Conservation (phyloP, 1,140 invertebrate genomes). For the Pseudomyrmex concolor region DNA sequence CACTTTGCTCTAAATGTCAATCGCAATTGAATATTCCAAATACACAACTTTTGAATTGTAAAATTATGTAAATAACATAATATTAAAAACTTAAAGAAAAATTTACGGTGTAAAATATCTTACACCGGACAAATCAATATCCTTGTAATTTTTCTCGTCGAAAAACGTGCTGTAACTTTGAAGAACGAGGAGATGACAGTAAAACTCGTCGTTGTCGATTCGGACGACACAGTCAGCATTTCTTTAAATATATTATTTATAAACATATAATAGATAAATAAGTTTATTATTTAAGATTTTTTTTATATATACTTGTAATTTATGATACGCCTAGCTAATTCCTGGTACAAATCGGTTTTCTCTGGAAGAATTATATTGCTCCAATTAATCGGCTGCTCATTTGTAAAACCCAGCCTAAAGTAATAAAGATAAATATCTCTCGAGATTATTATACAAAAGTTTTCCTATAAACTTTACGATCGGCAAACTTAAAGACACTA, state of each 20-base stretch:
- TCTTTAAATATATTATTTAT: conserved; percentile 75
- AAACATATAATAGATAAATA: not conserved
- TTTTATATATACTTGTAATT: conserved; percentile 86
- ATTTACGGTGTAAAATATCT: conserved; percentile 27
- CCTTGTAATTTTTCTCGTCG: conserved; percentile 84
- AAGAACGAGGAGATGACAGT: conserved; percentile 87
- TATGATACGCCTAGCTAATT: conserved; percentile 85
- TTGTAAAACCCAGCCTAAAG: conserved; percentile 84
- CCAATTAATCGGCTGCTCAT: conserved; percentile 85
- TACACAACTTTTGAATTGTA: too few species aligned
- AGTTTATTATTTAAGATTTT: conserved; percentile 15
- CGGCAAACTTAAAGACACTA: conserved; percentile 58
- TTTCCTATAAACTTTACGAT: conserved; percentile 14
- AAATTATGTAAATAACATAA: too few species aligned
- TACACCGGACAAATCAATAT: conserved; percentile 85
- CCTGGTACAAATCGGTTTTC: conserved; percentile 86
- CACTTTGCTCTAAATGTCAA: conserved; percentile 83
- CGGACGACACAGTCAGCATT: conserved; percentile 87
- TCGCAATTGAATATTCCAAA: too few species aligned
- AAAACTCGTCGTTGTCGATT: conserved; percentile 86
- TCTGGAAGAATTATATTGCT: conserved; percentile 84
- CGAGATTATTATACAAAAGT: not conserved
- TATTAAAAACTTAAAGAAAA: too few species aligned
- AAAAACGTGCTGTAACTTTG: conserved; percentile 87
- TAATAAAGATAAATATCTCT: not conserved